A percentile compares a stretch with the other conserved stretches of the same genome.
phyloP scores from a whole-genome alignment of 2,113 vertebrate species.

The Apistogramma diplotaenia region DNA sequence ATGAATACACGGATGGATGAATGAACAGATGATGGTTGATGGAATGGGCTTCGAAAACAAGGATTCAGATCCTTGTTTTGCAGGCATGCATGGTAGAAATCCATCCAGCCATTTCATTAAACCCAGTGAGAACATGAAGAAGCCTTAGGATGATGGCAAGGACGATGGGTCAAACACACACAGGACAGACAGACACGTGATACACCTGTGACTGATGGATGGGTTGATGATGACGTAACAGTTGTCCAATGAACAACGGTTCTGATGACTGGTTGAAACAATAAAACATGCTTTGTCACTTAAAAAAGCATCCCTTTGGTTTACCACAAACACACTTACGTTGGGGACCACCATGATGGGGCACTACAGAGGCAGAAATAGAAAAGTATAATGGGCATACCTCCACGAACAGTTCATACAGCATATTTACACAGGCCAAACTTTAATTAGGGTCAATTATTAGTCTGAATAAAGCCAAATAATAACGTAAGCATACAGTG shows the following conservation, averaged over 20 bases:
- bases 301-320: slow-evolving; percentile 30
- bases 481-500: neutral
- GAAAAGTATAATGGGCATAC: slow-evolving; percentile 54
- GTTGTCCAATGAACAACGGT: slow-evolving; percentile 41
- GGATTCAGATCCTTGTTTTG: slow-evolving; percentile 35
- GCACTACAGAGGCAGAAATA: slow-evolving; percentile 77
- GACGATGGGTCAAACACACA: slow-evolving; percentile 31
- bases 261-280: slow-evolving; percentile 40
- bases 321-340: slow-evolving; percentile 78
- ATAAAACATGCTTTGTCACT: slow-evolving; percentile 61
- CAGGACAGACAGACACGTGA: slow-evolving; percentile 40
- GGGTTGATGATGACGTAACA: slow-evolving; percentile 54
- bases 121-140: slow-evolving; percentile 25
- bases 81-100: slow-evolving; percentile 57
- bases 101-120: slow-evolving; percentile 30
- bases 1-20: slow-evolving; percentile 39
- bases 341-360: slow-evolving; percentile 65
- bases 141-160: slow-evolving; percentile 30
- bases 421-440: slow-evolving; percentile 3
- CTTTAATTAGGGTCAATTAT: neutral
- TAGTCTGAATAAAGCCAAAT: neutral
- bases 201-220: slow-evolving; percentile 28
- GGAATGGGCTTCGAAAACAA: slow-evolving; percentile 39
- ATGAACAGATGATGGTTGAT: slow-evolving; percentile 40
- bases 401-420: slow-evolving; percentile 12